Percentiles rank a stretch among this genome's conserved stretches.
Conservation (phyloP, 2,888 invertebrate species). For the Dasypogon diadema region DNA sequence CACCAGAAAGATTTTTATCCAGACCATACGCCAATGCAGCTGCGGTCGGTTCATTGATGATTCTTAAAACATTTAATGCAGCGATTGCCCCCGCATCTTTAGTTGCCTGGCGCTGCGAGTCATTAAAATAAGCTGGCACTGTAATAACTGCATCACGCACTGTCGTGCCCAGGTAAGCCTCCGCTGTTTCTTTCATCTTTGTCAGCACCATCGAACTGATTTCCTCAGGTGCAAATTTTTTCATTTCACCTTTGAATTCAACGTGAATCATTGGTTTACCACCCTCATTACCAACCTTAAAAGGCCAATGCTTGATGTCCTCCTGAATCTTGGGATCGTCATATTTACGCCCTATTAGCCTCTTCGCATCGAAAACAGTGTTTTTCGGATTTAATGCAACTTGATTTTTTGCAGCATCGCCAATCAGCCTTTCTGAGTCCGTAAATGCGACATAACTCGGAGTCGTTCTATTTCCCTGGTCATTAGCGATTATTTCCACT, state of each 20-base stretch:
- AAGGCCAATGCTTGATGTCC: conserved; percentile 96
- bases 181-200: too few relatives aligned
- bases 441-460: conserved; percentile 85
- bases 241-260: conserved; percentile 88
- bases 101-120: too few relatives aligned
- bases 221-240: conserved; percentile 92
- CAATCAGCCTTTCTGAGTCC: conserved; percentile 85
- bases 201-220: too few relatives aligned
- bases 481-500: conserved; percentile 86
- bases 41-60: conserved; percentile 90
- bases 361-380: conserved; percentile 88
- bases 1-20: conserved; percentile 84
- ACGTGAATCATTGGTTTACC: conserved; percentile 87
- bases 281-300: conserved; percentile 83
- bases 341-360: conserved; percentile 92
- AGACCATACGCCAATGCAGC: conserved; percentile 93
- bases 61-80: conserved; percentile 87
- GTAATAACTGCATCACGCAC: conserved; percentile 91
- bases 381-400: conserved; percentile 90
- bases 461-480: conserved; percentile 85
- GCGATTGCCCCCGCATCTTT: conserved; percentile 90
- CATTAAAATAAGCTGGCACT: too few relatives aligned
- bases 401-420: conserved; percentile 87
- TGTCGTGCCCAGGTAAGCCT: conserved; percentile 85
- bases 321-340: conserved; percentile 90